phyloP scores from a whole-genome alignment of 2,113 vertebrate genomes.

The Coptodon rendalli region DNA sequence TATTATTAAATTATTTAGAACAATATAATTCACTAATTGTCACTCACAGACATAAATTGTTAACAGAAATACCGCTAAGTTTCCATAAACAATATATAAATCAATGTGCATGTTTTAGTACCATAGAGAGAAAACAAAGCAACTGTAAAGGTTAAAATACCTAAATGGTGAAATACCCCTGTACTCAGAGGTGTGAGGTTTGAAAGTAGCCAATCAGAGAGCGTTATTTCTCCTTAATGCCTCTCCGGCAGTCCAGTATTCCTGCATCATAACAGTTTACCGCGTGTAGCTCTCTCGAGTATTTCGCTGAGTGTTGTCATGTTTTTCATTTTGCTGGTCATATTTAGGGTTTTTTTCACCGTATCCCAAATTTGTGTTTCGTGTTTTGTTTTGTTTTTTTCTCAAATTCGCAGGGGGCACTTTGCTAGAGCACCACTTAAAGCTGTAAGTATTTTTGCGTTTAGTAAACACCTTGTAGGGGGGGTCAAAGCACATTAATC shows the following conservation, averaged over 20 bases:
- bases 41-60: fast-evolving
- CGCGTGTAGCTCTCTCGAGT: fast-evolving
- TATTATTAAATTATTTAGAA: not conserved
- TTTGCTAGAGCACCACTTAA: not conserved
- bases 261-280: not conserved
- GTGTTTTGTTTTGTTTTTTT: not conserved
- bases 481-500: not conserved
- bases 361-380: not conserved
- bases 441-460: fast-evolving
- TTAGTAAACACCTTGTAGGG: not conserved
- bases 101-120: not conserved
- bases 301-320: not conserved
- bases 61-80: not conserved
- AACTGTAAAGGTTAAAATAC: too few species aligned
- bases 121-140: fast-evolving
- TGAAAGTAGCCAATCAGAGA: not conserved
- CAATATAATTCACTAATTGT: not conserved
- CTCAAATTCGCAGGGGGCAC: not conserved
- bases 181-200: not conserved
- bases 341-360: fast-evolving
- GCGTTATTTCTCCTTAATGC: fast-evolving
- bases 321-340: not conserved
- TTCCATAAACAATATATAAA: not conserved
- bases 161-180: fast-evolving
- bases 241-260: not conserved